A percentile compares a stretch with the other conserved stretches of the same genome.
Evolutionary conservation across 2,113 vertebrate genomes (phyloP).

Genomic region (Bothrops jararaca): DNA sequence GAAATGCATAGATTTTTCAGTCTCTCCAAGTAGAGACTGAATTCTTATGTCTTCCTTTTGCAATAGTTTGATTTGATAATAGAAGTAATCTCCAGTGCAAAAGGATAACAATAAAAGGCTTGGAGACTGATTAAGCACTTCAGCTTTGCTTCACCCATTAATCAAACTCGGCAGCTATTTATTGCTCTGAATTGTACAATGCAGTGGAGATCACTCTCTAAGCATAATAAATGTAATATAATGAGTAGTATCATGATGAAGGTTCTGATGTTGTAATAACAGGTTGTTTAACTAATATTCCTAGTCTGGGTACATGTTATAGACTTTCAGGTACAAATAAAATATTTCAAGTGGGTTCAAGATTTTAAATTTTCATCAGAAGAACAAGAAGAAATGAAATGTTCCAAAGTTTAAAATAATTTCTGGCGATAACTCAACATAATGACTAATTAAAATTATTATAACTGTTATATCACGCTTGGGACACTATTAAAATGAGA

Average conservation of each 20-base stretch:
- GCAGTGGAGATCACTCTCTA: conserved; percentile 50
- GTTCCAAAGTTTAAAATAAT: not conserved
- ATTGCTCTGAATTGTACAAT: conserved; percentile 44
- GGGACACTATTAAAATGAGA: conserved; percentile 13
- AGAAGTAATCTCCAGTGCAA: conserved; percentile 32
- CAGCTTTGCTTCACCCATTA: conserved; percentile 56
- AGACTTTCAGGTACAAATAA: not conserved
- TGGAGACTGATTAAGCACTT: conserved; percentile 56
- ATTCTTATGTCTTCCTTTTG: conserved; percentile 15
- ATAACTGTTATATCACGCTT: conserved; percentile 7
- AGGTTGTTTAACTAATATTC: accelerated
- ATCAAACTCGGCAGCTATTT: conserved; percentile 53
- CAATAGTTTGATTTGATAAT: conserved; percentile 30
- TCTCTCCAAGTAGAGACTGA: not conserved
- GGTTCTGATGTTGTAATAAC: not conserved
- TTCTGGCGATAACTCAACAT: not conserved
- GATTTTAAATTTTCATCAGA: not conserved
- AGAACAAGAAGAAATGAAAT: not conserved
- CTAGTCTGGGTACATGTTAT: not conserved
- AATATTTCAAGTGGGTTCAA: not conserved
- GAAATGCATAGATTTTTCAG: not conserved
- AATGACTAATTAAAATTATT: conserved; percentile 21
- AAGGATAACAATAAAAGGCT: conserved; percentile 53
- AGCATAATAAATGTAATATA: conserved; percentile 25
- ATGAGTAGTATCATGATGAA: not conserved